phyloP scores from a whole-genome alignment of 2,113 vertebrate genomes.

The Callipepla squamata region DNA sequence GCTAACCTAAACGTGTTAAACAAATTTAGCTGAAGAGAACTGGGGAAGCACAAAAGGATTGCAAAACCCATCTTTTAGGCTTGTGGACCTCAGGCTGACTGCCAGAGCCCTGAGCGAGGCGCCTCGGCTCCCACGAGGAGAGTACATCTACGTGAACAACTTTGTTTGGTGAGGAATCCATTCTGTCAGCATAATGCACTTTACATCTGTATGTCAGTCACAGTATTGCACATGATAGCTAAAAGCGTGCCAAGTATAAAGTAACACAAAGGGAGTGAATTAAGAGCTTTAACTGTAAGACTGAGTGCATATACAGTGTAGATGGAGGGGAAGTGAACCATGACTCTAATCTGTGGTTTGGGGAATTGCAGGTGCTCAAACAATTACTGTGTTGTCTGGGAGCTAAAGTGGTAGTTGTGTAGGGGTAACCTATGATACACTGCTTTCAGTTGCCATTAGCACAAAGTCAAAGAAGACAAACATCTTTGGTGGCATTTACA shows the following conservation, averaged over 20 bases:
- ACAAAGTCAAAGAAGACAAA: not conserved
- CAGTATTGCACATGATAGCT: not conserved
- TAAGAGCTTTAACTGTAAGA: not conserved
- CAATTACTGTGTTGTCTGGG: not conserved
- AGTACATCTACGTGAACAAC: not conserved
- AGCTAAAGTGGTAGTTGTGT: not conserved
- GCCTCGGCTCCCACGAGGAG: not conserved
- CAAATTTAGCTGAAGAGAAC: not conserved
- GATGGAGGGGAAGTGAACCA: not conserved
- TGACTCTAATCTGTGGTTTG: not conserved
- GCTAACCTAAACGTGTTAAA: not conserved
- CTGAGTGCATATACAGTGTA: not conserved
- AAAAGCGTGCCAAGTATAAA: not conserved
- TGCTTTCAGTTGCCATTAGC: not conserved
- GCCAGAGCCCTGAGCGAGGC: not conserved
- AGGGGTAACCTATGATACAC: not conserved
- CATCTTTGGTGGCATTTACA: not conserved
- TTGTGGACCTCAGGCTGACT: not conserved
- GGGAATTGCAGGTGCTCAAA: not conserved
- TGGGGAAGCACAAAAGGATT: not conserved
- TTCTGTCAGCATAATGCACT: not conserved
- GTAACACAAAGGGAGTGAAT: not conserved
- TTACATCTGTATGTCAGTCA: not conserved
- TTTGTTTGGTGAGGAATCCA: not conserved
- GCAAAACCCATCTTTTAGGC: not conserved